Base-by-base conservation (phyloP, 1,140 invertebrate species). In the Leptopilina boulardi region DNA sequence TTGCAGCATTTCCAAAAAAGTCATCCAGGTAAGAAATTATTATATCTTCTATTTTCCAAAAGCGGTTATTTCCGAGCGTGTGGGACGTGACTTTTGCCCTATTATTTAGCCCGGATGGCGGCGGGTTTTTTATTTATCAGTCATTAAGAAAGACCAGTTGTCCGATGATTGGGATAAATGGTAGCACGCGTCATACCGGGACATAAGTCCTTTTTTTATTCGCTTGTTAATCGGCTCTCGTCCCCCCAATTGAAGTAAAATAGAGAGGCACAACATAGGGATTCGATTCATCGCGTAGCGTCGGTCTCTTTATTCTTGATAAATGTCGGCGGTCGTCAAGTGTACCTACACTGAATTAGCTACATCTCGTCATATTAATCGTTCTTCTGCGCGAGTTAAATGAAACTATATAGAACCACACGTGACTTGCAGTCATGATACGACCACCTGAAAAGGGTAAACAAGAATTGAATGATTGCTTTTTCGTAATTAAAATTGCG, bases 161-260 rank as follows among this genome's bases (percentile, higher is more conserved):
- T 80, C 71, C 78, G 85, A 88, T 89, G 89, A 90, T 91, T 91
- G 89, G 89, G 83, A 89, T 89, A 89, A 91, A 90, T 89, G 87
- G 87, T 86, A 89, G 88, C 89, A 89, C 89, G 89, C 88, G 89
- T 89, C 87, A 88, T 89, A 81, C 83, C 76, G 73, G 79, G 81
- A 85, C 84, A 82, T 84, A 77, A 80, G 83, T 77, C 84, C 84
- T 83, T 88, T 84, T 84, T 83, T 75, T 78, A 82, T 78, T 73
- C 80, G 74, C 77, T 59, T 47, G 44, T 51, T 51, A 51, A 51
- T 51, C 59, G 23, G 15, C 71, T 66, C 44, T 76, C 34, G 54
- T 83, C 79, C 80, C 81, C 84, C 88, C 88, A 90, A 89, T 89
- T 89, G 87, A 77, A 86, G 86, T 83, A 85, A 86, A 89, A 89